A percentile compares a stretch with the other conserved stretches of the same genome.
phyloP scores from a whole-genome alignment of 2,888 invertebrate species.

The Drosophila paucipuncta region DNA sequence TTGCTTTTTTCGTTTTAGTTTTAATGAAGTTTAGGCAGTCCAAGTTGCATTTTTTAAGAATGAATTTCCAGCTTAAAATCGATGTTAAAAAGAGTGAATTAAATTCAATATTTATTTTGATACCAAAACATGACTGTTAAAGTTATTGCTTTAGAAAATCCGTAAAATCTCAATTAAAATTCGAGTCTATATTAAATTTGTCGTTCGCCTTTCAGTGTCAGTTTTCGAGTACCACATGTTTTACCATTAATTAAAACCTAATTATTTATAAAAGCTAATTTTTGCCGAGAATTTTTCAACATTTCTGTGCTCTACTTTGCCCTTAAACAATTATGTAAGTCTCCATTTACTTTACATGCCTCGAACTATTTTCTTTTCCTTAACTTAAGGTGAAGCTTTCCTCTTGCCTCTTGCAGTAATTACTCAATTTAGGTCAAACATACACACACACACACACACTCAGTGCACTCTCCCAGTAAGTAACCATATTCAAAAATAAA shows the following conservation, averaged over 20 bases:
- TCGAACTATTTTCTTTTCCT: background rate
- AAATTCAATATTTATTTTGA: background rate
- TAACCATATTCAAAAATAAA: conserved; percentile 28
- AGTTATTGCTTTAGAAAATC: background rate
- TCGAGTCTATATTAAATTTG: background rate
- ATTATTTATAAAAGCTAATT: background rate
- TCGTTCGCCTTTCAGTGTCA: background rate
- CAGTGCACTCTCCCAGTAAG: background rate
- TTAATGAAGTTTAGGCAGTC: background rate
- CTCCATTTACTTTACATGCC: background rate
- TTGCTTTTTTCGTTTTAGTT: background rate
- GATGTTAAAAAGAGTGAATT: background rate
- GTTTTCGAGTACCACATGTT: no score
- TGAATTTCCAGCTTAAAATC: background rate
- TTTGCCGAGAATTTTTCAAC: background rate
- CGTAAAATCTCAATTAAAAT: background rate
- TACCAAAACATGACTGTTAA: accelerated
- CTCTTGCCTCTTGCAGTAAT: conserved; percentile 12
- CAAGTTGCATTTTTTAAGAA: background rate
- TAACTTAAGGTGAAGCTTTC: background rate
- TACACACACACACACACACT: background rate
- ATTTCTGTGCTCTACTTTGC: background rate
- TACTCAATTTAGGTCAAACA: conserved; percentile 12
- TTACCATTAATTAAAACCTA: background rate
- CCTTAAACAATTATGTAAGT: background rate